Evolutionary conservation across 2,888 invertebrate genomes (phyloP), one percentile per base, ranked within the genome.

Genomic region (Temnothorax rugatulus): DNA sequence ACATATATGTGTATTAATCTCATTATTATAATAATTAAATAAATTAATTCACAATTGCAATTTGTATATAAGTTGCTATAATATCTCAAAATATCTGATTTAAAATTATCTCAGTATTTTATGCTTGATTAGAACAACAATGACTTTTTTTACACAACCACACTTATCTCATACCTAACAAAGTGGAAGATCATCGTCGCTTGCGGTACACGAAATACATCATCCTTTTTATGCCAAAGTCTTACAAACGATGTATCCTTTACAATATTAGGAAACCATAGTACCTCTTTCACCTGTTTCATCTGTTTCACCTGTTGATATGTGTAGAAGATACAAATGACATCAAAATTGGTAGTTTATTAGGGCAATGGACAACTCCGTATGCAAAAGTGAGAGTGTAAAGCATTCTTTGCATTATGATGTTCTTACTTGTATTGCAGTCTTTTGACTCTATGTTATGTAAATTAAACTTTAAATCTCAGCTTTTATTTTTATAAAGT

Each of bases 211-310:
- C 3, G 29, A 29, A 29, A 29, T 29, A 99, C 95, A 15, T 97
- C 97, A 95, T 99, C 99, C 93, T 99, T 98, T 92, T 98, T 98
- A 95, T 97, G 99, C 99, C 99, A 99, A 0, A 99, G 95, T 81
- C 99, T 96, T 91, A 97, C 96, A 68, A 98, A 95, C 0, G 97
- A 96, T 0, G 97, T 97, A 92, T 99, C 98, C 95, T 97, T 96
- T 77, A 98, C 96, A 75, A 98, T 97, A 5, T 94, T 92, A 0
- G 98, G 98, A 91, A 96, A 96, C n/a, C n/a, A n/a, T n/a, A n/a
- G n/a, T n/a, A n/a, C n/a, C 93, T 96, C 95, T 54, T 95, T 41
- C 41, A 61, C n/a, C n/a, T n/a, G n/a, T n/a, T n/a, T n/a, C n/a
- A n/a, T n/a, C n/a, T n/a, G n/a, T n/a, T n/a, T n/a, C n/a, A n/a